Conservation (phyloP, 1,140 invertebrate genomes). For the Pogonus chalceus region DNA sequence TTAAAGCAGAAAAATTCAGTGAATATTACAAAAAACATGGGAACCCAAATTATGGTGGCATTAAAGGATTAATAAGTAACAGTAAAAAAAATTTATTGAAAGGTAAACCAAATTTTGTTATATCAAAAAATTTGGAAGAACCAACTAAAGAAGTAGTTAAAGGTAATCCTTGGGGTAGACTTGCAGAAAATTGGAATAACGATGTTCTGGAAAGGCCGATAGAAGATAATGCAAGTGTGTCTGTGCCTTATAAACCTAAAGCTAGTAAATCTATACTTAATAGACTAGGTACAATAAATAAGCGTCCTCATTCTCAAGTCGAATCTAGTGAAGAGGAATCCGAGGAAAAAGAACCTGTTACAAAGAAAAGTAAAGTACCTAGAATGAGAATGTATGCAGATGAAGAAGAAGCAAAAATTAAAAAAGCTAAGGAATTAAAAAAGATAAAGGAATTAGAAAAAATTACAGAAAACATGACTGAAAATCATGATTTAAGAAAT, state of each 20-base stretch:
- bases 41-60: constrained; percentile 53
- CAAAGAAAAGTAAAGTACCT: constrained; percentile 51
- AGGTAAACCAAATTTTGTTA: constrained; percentile 40
- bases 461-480: constrained; percentile 1
- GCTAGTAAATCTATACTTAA: constrained; percentile 26
- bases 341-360: constrained; percentile 44
- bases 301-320: constrained; percentile 27
- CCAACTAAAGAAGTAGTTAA: constrained; percentile 29
- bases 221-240: background rate
- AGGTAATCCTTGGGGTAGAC: constrained; percentile 63
- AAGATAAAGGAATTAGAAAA: constrained; percentile 27
- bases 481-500: background rate
- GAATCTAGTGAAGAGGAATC: constrained; percentile 31
- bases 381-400: constrained; percentile 83
- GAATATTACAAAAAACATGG: constrained; percentile 55
- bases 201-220: constrained; percentile 35
- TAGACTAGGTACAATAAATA: constrained; percentile 32
- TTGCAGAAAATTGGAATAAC: constrained; percentile 56
- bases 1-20: constrained; percentile 48
- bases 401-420: constrained; percentile 62
- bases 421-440: constrained; percentile 28
- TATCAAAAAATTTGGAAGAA: constrained; percentile 30
- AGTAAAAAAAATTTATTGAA: constrained; percentile 44
- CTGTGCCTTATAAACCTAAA: background rate
- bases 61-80: constrained; percentile 18